Evolutionary conservation across 1,140 invertebrate species (phyloP), one percentile per base, ranked within the genome.

Genomic region (Lycorma delicatula): DNA sequence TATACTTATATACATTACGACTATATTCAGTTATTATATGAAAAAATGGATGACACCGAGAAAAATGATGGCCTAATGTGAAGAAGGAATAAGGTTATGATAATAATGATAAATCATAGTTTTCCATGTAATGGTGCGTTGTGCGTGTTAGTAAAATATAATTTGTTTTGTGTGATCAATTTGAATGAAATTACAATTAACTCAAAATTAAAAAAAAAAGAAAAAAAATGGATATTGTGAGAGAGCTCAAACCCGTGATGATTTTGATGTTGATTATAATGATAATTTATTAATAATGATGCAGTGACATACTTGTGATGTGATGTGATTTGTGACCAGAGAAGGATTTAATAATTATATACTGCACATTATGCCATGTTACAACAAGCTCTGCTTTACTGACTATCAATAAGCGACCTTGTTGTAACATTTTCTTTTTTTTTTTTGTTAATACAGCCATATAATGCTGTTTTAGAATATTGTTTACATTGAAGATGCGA

Each of bases 21-120:
- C 89, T 23, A 79, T 92, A 61, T 91, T 91, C 77, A 90, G 86
- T 71, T 91, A 91, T 74, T 90, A 89, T 76, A 90, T 91, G 85
- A 89, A 87, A 70, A 91, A 91, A 70, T 93, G 89, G 88, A 77
- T 91, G 70, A 79, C 83, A 62, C 88, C 88, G 18, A 79, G 83
- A 56, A 91, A 91, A 72, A 83, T 86, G 69, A 80, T 89, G 76
- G 81, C 84, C 67, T 88, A 62, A 27, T 31, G 22, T 25, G 11
- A 18, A 22, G n/a, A n/a, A n/a, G n/a, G n/a, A n/a, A n/a, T n/a
- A n/a, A n/a, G n/a, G n/a, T n/a, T n/a, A n/a, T n/a, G n/a, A n/a
- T n/a, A n/a, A n/a, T n/a, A n/a, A n/a, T n/a, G 3, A 18, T 16
- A 44, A 20, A 22, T 3, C 41, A 4, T 12, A 1, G 41, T 44